Conservation (phyloP, 2,797 vertebrate species). For the Arnoldichthys spilopterus region DNA sequence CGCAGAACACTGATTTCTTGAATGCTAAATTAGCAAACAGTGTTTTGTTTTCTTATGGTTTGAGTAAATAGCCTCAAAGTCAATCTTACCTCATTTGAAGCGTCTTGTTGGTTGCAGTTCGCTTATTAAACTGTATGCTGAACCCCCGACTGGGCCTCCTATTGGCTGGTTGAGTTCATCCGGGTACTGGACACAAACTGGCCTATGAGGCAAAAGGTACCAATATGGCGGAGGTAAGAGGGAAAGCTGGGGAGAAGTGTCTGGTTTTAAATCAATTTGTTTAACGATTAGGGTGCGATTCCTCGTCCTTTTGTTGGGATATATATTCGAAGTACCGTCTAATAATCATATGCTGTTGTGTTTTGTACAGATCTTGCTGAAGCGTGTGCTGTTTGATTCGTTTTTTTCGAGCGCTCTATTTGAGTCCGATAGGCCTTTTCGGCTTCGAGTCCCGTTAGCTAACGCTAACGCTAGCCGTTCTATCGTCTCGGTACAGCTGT, state of each 20-base stretch:
- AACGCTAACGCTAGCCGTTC: conserved; percentile 20
- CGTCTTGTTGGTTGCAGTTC: background rate
- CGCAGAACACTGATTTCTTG: background rate
- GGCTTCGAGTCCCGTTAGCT: conserved; percentile 68
- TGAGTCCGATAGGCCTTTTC: conserved; percentile 77
- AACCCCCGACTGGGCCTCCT: conserved; percentile 60
- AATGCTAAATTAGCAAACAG: background rate
- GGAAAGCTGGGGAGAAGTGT: conserved; percentile 88
- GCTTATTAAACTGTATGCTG: conserved; percentile 45
- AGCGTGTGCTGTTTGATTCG: background rate
- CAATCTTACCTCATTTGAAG: too few species aligned
- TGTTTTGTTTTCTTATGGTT: too few species aligned
- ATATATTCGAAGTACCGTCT: conserved; percentile 63
- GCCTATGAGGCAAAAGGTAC: conserved; percentile 90
- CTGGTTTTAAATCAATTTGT: conserved; percentile 78
- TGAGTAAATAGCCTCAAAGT: background rate
- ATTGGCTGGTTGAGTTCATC: conserved; percentile 89
- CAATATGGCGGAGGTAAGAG: conserved; percentile 99
- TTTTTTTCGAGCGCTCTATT: conserved; percentile 63
- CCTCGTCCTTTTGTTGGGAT: conserved; percentile 61
- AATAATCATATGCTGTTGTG: conserved; percentile 52
- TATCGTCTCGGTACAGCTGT: conserved; percentile 8
- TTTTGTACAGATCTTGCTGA: conserved; percentile 39
- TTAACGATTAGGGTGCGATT: conserved; percentile 47
- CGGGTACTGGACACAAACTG: conserved; percentile 88